Percentiles rank a stretch among this genome's conserved stretches.
Conservation (phyloP, 1,140 invertebrate species). For the Drosophila auraria region DNA sequence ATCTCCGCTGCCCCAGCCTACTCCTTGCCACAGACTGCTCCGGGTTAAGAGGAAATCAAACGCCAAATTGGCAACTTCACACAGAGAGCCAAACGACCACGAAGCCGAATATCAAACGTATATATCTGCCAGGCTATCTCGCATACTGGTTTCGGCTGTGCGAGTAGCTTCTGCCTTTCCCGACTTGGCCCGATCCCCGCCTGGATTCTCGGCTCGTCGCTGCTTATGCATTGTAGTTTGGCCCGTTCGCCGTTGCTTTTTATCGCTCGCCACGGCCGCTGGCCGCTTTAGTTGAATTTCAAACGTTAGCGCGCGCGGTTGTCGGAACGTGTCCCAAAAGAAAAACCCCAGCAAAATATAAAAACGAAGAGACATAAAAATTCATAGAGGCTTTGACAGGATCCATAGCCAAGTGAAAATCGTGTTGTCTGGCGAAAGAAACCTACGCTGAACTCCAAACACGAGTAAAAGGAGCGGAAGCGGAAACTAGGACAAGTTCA, state of each 20-base stretch:
- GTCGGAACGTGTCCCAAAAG: constrained; percentile 30
- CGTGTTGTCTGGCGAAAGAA: constrained; percentile 19
- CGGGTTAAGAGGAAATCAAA: constrained; percentile 69
- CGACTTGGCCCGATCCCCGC: constrained; percentile 16
- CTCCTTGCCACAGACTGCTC: constrained; percentile 16
- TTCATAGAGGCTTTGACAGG: constrained; percentile 22
- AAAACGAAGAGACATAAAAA: constrained; percentile 8
- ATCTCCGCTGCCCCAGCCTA: constrained; percentile 6
- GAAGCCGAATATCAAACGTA: constrained; percentile 23
- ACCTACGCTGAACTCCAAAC: constrained; percentile 15
- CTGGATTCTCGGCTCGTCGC: constrained; percentile 15
- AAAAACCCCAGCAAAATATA: constrained; percentile 13
- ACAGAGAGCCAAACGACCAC: constrained; percentile 34
- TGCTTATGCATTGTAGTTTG: constrained; percentile 32
- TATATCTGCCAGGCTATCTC: constrained; percentile 42
- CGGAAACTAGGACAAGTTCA: constrained; percentile 38
- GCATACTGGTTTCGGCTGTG: constrained; percentile 69
- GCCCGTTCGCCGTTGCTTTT: constrained; percentile 59
- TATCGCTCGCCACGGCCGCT: constrained; percentile 62
- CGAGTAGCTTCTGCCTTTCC: constrained; percentile 73
- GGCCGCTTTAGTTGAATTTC: constrained; percentile 76
- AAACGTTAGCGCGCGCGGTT: constrained; percentile 78
- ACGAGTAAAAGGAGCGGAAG: background rate
- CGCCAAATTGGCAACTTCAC: constrained; percentile 55
- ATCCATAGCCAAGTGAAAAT: constrained; percentile 38